Evolutionary conservation across 2,888 invertebrate genomes (phyloP).

Genomic region (Geotrupes spiniger): DNA sequence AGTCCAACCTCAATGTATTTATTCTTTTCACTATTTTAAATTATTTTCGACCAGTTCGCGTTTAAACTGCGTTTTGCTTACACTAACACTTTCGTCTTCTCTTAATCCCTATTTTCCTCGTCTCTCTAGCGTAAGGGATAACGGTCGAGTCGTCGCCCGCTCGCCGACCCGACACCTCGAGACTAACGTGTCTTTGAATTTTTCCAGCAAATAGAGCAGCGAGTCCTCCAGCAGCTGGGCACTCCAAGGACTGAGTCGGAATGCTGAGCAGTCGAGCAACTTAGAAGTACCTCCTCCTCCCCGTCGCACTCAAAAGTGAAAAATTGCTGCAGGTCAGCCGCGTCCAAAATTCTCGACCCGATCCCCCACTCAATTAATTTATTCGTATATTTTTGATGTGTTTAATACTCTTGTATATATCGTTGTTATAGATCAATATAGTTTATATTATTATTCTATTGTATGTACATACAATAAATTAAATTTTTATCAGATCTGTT

Average conservation of each 20-base stretch:
- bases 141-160: too few species aligned
- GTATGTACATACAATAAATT: slow-evolving; percentile 35
- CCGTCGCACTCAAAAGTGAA: slow-evolving; percentile 6
- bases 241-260: slow-evolving; percentile 48
- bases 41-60: too few species aligned
- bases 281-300: too few species aligned
- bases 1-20: too few species aligned
- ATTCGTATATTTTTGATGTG: slow-evolving; percentile 33
- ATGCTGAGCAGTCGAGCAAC: slow-evolving; percentile 40
- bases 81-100: too few species aligned
- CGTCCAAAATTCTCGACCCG: slow-evolving; percentile 34
- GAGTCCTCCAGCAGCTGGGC: slow-evolving; percentile 50
- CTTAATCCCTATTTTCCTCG: too few species aligned
- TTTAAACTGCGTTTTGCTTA: too few species aligned
- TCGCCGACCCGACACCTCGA: too few species aligned
- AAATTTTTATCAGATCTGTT: slow-evolving; percentile 22
- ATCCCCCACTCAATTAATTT: slow-evolving; percentile 17
- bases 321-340: slow-evolving; percentile 41
- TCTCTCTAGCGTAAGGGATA: too few species aligned
- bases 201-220: slow-evolving; percentile 51
- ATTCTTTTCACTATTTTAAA: too few species aligned
- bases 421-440: slow-evolving; percentile 49
- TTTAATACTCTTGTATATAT: slow-evolving; percentile 41
- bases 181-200: slow-evolving; percentile 9
- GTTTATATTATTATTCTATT: slow-evolving; percentile 46